Evolutionary conservation across 2,113 vertebrate genomes (phyloP).

Genomic region (Pollachius pollachius): DNA sequence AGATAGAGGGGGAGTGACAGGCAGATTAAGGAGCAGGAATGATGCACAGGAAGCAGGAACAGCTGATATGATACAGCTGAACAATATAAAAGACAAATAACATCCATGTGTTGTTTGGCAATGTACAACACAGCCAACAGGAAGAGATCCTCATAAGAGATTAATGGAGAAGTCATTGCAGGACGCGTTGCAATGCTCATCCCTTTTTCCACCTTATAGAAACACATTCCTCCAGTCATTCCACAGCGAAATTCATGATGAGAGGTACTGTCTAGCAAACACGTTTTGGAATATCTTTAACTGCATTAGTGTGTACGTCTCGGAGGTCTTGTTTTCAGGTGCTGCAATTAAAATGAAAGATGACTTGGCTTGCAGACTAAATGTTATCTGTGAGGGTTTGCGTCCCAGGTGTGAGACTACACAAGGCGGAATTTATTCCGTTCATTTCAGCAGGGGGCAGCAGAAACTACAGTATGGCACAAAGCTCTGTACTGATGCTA

Average conservation of each 20-base stretch:
- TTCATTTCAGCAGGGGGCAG: conserved; percentile 65
- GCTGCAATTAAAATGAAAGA: no score
- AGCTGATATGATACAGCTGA: background rate
- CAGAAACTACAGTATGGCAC: conserved; percentile 37
- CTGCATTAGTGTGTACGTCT: no score
- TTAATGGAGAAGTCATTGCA: background rate
- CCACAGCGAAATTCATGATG: background rate
- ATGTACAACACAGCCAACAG: no score
- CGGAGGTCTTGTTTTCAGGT: no score
- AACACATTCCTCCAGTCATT: background rate
- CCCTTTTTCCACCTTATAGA: background rate
- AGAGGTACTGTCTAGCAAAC: background rate
- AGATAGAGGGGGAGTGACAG: background rate
- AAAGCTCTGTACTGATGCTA: background rate
- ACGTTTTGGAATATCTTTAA: no score
- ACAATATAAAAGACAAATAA: conserved; percentile 10
- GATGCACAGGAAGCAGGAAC: background rate
- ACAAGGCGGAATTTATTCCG: background rate
- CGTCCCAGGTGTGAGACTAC: no score
- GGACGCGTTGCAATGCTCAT: background rate
- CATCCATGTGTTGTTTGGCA: background rate
- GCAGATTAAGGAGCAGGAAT: background rate
- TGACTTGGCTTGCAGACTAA: no score
- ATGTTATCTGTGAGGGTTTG: no score
- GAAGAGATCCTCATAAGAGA: no score